Evolutionary conservation across 2,888 invertebrate species (phyloP).

Genomic region (Hyles lineata): DNA sequence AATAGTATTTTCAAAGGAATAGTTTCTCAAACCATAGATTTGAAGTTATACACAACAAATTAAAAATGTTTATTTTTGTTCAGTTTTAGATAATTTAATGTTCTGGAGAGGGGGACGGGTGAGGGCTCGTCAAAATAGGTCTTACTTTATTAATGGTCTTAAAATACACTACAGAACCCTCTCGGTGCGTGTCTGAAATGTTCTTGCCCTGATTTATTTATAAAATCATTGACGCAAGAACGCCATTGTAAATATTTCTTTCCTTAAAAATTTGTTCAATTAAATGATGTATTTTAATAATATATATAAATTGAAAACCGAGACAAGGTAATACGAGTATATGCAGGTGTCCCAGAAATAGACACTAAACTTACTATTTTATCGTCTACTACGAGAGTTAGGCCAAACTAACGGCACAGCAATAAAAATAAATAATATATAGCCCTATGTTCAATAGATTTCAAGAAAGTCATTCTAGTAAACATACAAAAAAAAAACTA

Average conservation of each 20-base stretch:
- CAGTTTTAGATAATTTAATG: neutral
- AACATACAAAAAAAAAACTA: no score
- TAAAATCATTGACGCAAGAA: neutral
- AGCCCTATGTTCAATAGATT: no score
- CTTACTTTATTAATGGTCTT: neutral
- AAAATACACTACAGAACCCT: neutral
- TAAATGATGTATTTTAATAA: neutral
- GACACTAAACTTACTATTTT: no score
- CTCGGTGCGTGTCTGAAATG: neutral
- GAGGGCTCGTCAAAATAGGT: neutral
- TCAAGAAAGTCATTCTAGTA: no score
- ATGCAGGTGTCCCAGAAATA: no score
- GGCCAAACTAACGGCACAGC: no score
- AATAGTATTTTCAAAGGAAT: no score
- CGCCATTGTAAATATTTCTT: conserved; percentile 11
- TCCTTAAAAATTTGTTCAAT: neutral
- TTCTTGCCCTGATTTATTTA: neutral
- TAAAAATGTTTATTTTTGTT: no score
- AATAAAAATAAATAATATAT: no score
- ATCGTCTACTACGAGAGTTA: no score
- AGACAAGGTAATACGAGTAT: neutral
- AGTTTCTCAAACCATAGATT: no score
- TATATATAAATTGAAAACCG: no score
- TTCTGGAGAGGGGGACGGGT: neutral
- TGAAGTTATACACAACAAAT: neutral